Percentiles rank a stretch among this genome's conserved stretches.
phyloP scores from a whole-genome alignment of 2,113 vertebrate species.

The Murina feae region DNA sequence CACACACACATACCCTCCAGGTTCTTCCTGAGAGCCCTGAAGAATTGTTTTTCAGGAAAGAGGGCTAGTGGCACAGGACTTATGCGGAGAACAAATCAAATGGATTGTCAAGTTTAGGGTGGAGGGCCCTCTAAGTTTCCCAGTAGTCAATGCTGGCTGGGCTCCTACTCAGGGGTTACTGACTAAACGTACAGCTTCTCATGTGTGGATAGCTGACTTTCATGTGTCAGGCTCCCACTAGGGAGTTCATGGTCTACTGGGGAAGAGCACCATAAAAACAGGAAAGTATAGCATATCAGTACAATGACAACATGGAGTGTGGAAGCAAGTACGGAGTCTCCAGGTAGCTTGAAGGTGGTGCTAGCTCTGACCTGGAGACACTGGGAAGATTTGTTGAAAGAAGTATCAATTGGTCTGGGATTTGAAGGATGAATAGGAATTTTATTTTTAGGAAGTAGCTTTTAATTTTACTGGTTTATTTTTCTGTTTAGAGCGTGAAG shows the following conservation, averaged over 20 bases:
- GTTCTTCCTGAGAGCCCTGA: neutral
- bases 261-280: neutral
- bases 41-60: neutral
- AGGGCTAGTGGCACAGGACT: neutral
- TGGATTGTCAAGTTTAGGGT: neutral
- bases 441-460: neutral
- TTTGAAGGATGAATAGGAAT: constrained; percentile 17
- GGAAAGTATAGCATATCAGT: neutral
- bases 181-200: neutral
- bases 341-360: neutral
- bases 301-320: neutral
- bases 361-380: neutral
- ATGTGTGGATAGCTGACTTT: neutral
- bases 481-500: neutral
- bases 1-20: neutral
- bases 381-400: neutral
- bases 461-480: neutral
- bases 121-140: neutral
- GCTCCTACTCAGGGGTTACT: neutral
- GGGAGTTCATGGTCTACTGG: neutral
- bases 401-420: neutral
- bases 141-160: neutral
- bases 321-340: neutral
- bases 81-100: neutral
- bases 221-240: neutral